Evolutionary conservation across 2,797 vertebrate genomes (phyloP), one percentile per base, ranked within the genome.

Genomic region (Gadopsis bispinosus): DNA sequence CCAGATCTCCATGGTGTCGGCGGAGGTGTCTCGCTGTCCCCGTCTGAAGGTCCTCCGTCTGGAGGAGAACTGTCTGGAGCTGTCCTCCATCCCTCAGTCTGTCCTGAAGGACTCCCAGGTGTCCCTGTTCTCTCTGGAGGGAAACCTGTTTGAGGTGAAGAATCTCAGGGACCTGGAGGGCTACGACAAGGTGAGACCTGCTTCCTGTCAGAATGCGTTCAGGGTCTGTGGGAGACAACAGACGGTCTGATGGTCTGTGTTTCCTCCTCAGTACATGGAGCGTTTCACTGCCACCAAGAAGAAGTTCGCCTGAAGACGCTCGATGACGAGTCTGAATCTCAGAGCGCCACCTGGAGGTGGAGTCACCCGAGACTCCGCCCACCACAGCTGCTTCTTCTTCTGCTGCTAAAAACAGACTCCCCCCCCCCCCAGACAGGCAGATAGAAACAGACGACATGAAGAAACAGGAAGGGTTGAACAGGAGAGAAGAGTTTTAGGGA

Each of bases 281-380:
- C 96, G 98, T 56, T 99, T 98, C 92, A 99, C 98, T 4, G 98
- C 98, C 75, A 99, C 96, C 33, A 98, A 97, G 95, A 99, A 99
- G 96, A 99, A 99, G 91, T 99, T 99, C 88, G 87, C 95, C 22
- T 99, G 96, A 99, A 83, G 47, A n/a, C 12, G 1, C 4, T 22
- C 4, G 0, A 16, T 6, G 19, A 1, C 0, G 0, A 69, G 58
- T 37, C 47, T 20, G 4, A 37, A 67, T 26, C 31, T 26, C 10
- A 29, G 9, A 64, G 35, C 54, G 2, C 54, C 65, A 47, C 64
- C 47, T 50, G 68, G 63, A 51, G 74, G 31, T 14, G 7, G 68
- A 22, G 58, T 37, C 20, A 22, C 20, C 19, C 0, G 4, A 61
- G 35, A 48, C 72, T 7, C 68, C 20, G 3, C 45, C 71, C 55